Conservation (phyloP, 92 coral and sea anemone species). For the Phenganax marumi region DNA sequence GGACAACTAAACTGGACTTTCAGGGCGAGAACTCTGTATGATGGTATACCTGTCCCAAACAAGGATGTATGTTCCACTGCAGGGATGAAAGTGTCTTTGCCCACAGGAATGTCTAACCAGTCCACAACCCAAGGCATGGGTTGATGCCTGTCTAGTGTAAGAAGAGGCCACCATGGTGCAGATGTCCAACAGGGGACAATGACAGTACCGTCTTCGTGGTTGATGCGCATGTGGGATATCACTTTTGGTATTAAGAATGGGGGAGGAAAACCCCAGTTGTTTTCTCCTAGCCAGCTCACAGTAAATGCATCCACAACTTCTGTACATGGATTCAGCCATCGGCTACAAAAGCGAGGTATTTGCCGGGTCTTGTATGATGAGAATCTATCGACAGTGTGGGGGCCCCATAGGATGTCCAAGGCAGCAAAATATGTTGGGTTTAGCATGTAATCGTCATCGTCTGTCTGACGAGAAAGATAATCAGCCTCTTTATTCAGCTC, state of each 20-base stretch:
- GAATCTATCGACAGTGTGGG: neutral
- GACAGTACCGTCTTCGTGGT: conserved; percentile 15
- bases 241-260: conserved; percentile 13
- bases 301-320: conserved; percentile 36
- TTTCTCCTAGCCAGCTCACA: conserved; percentile 15
- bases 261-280: conserved; percentile 23
- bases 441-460: conserved; percentile 33
- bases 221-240: conserved; percentile 13
- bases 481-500: conserved; percentile 52
- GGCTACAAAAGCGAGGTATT: conserved; percentile 9
- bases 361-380: conserved; percentile 17
- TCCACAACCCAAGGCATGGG: neutral
- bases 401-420: conserved; percentile 44
- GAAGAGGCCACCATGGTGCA: conserved; percentile 37
- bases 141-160: conserved; percentile 23
- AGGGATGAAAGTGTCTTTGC: conserved; percentile 36
- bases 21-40: neutral
- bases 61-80: conserved; percentile 10
- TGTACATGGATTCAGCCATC: conserved; percentile 20
- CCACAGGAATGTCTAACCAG: conserved; percentile 30
- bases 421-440: neutral
- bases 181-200: conserved; percentile 26
- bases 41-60: conserved; percentile 13
- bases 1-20: neutral
- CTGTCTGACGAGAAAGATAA: conserved; percentile 45